Percentiles rank a stretch among this genome's conserved stretches.
phyloP scores from a whole-genome alignment of 64 coral and sea anemone genomes.

The Montipora cactus region DNA sequence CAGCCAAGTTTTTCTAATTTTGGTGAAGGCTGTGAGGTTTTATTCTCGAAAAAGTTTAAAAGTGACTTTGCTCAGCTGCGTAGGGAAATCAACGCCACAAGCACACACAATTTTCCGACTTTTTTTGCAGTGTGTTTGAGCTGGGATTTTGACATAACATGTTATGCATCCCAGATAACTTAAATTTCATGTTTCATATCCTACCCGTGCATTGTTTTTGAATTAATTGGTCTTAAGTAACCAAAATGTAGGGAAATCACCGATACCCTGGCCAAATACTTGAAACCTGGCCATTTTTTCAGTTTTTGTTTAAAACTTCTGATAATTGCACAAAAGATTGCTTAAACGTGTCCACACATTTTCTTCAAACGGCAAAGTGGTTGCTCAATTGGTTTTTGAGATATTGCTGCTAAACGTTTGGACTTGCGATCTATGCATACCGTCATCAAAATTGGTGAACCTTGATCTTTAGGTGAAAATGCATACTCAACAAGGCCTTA shows the following conservation, averaged over 20 bases:
- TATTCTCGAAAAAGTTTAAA: neutral
- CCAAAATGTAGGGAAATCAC: constrained; percentile 12
- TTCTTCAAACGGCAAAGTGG: neutral
- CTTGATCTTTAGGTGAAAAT: too few species aligned
- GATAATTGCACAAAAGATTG: constrained; percentile 1
- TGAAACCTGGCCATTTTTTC: constrained; percentile 12
- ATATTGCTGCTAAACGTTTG: neutral
- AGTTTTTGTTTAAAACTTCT: constrained; percentile 4
- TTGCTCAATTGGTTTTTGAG: neutral
- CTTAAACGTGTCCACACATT: constrained; percentile 4
- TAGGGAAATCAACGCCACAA: constrained; percentile 2
- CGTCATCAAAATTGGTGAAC: too few species aligned
- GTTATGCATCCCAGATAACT: constrained; percentile 4
- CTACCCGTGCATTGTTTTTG: constrained; percentile 7
- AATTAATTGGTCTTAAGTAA: constrained; percentile 14
- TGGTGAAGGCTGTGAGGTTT: neutral
- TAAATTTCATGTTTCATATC: neutral
- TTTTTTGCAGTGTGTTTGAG: neutral
- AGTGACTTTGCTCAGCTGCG: constrained; percentile 11
- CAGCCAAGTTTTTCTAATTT: neutral
- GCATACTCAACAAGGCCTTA: too few species aligned
- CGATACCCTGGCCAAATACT: constrained; percentile 3
- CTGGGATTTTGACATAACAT: too few species aligned
- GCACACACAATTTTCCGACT: neutral
- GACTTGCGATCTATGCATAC: neutral